Evolutionary conservation across 2,888 invertebrate genomes (phyloP), one percentile per base, ranked within the genome.

Genomic region (Pristionchus arcanus): DNA sequence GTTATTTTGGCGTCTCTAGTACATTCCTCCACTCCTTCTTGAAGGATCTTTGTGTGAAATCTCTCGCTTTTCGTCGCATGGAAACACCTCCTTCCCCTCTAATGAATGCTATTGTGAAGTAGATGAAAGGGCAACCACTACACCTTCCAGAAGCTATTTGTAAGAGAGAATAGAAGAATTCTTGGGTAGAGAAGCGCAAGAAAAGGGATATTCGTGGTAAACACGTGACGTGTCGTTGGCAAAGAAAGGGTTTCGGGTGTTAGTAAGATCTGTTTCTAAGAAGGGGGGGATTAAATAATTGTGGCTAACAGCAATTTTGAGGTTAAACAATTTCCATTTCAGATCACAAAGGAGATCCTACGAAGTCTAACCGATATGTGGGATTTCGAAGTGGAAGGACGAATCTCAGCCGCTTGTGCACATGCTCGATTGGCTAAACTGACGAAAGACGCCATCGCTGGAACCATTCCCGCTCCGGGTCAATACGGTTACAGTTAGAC

Each of bases 301-400:
- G 19, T 25, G 28, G 19, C 28, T n/a, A n/a, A n/a, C n/a, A n/a
- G n/a, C n/a, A n/a, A n/a, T n/a, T n/a, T n/a, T n/a, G n/a, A n/a
- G n/a, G n/a, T 49, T 49, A 1, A 7, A 49, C 42, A 31, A 71
- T n/a, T 31, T 71, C 0, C 42, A 19, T 21, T 86, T 25, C 86
- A 86, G 86, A 86, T 86, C 25, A 86, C 86, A 2, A 9, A 63
- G 2, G 59, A 49, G 59, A 21, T 86, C 25, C 21, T 28, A 0
- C 15, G 34, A 13, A 87, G 71, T 7, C 25, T 71, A 1, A 15
- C 31, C 13, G 94, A 94, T 53, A 94, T 94, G 94, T 94, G 94
- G 94, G 94, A 93, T 81, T 85, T 77, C 85, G 94, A 94, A 85
- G 92, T 92, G 59, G 94, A 94, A 66, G 94, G 91, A 5, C 93